A percentile compares a stretch with the other conserved stretches of the same genome.
phyloP scores from a whole-genome alignment of 37 sponge, comb jelly and placozoan species.

The Cliona cf. orientalis region DNA sequence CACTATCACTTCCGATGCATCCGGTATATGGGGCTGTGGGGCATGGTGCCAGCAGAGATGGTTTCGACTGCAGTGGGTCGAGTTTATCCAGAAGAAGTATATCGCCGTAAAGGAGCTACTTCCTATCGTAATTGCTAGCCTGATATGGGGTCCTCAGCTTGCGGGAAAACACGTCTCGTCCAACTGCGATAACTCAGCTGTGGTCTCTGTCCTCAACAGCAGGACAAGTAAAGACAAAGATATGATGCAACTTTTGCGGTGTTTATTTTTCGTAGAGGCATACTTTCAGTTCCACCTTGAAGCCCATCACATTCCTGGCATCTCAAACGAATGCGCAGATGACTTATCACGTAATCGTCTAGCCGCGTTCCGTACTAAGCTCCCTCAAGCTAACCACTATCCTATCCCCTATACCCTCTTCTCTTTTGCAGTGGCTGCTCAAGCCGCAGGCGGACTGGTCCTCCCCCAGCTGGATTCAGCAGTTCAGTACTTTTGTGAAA shows the following conservation, averaged over 20 bases:
- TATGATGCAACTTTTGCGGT: constrained; percentile 39
- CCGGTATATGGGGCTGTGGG: constrained; percentile 65
- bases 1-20: constrained; percentile 41
- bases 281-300: constrained; percentile 6
- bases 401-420: neutral
- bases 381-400: neutral
- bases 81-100: neutral
- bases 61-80: constrained; percentile 51
- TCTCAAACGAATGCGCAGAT: constrained; percentile 38
- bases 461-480: constrained; percentile 44
- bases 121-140: constrained; percentile 38
- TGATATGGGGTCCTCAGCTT: constrained; percentile 28
- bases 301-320: constrained; percentile 20
- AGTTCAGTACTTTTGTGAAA: constrained; percentile 38
- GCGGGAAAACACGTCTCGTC: neutral
- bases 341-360: constrained; percentile 44
- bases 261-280: constrained; percentile 44
- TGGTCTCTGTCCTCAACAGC: constrained; percentile 17
- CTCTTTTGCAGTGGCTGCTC: constrained; percentile 25
- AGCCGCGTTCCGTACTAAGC: neutral
- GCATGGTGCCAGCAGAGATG: constrained; percentile 20
- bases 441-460: constrained; percentile 51
- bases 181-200: constrained; percentile 41
- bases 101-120: constrained; percentile 61
- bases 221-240: neutral